phyloP scores from a whole-genome alignment of 2,113 vertebrate genomes.

The Oryzias woworae region DNA sequence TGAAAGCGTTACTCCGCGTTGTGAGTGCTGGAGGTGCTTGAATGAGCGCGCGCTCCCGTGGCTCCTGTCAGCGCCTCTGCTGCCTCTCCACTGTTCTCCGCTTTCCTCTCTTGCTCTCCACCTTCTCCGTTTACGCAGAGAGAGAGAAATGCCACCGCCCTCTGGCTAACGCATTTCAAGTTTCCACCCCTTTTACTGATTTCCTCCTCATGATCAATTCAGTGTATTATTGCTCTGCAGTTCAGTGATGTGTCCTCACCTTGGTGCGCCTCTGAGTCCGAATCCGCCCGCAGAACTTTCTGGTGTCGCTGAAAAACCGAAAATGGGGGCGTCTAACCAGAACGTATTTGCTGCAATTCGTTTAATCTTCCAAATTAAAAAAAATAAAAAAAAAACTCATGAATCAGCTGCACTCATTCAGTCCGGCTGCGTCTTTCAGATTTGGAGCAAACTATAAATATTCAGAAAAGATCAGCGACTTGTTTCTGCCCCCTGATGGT shows the following conservation, averaged over 20 bases:
- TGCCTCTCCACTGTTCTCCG: conserved; percentile 46
- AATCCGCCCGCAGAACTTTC: too few relatives aligned
- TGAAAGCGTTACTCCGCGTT: conserved; percentile 34
- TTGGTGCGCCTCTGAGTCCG: background rate
- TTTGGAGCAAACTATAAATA: conserved; percentile 27
- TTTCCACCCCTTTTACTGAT: conserved; percentile 8
- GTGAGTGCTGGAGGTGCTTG: conserved; percentile 28
- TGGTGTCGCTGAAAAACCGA: too few relatives aligned
- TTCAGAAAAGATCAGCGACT: conserved; percentile 39
- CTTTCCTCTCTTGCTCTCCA: conserved; percentile 37
- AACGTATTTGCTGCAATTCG: too few relatives aligned
- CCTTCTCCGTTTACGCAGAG: conserved; percentile 62
- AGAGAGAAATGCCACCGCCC: conserved; percentile 74
- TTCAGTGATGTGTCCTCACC: background rate
- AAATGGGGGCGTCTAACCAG: too few relatives aligned
- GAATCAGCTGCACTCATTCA: too few relatives aligned
- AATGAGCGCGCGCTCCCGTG: conserved; percentile 50
- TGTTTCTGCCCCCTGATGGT: conserved; percentile 68
- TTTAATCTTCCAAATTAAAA: too few relatives aligned
- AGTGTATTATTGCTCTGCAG: background rate
- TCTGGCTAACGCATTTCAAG: conserved; percentile 55
- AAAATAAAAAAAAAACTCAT: too few relatives aligned
- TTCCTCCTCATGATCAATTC: background rate
- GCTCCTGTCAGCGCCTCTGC: conserved; percentile 54
- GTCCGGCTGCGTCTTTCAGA: background rate